Conservation (phyloP, 23 tunicate species). For the Ciona savignyi region DNA sequence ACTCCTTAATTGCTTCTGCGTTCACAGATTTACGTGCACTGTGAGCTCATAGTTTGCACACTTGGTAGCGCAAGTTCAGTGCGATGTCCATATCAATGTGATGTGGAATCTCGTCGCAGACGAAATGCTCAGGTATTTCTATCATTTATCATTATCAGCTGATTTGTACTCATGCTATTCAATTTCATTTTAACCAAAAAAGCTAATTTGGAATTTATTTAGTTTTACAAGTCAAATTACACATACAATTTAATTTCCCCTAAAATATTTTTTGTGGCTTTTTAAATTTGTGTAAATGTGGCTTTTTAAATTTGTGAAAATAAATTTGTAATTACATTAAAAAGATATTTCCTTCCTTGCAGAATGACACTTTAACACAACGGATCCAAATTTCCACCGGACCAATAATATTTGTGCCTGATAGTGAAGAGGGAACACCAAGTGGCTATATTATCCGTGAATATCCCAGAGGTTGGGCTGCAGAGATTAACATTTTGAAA, state of each 20-base stretch:
- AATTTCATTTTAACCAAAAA: too few relatives aligned
- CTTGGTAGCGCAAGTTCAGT: slow-evolving; percentile 23
- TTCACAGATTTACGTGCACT: slow-evolving; percentile 25
- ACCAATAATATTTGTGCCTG: neutral
- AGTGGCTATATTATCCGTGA: neutral
- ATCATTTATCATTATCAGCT: too few relatives aligned
- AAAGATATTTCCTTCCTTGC: too few relatives aligned
- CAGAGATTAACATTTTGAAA: too few relatives aligned
- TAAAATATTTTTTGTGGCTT: too few relatives aligned
- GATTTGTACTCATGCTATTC: too few relatives aligned
- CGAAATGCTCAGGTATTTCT: neutral
- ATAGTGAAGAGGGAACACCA: neutral
- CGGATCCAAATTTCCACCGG: neutral
- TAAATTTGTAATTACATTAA: too few relatives aligned
- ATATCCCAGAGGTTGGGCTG: neutral
- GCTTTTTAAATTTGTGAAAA: too few relatives aligned
- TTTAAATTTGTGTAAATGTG: too few relatives aligned
- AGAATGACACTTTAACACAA: neutral
- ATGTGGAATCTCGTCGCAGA: neutral
- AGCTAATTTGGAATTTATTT: too few relatives aligned
- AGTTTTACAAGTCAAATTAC: too few relatives aligned
- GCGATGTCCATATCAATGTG: slow-evolving; percentile 28
- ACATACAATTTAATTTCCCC: too few relatives aligned
- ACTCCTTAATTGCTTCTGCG: neutral
- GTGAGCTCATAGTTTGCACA: slow-evolving; percentile 33